Evolutionary conservation across 2,113 vertebrate genomes (phyloP).

Genomic region (Accipiter cooperii): DNA sequence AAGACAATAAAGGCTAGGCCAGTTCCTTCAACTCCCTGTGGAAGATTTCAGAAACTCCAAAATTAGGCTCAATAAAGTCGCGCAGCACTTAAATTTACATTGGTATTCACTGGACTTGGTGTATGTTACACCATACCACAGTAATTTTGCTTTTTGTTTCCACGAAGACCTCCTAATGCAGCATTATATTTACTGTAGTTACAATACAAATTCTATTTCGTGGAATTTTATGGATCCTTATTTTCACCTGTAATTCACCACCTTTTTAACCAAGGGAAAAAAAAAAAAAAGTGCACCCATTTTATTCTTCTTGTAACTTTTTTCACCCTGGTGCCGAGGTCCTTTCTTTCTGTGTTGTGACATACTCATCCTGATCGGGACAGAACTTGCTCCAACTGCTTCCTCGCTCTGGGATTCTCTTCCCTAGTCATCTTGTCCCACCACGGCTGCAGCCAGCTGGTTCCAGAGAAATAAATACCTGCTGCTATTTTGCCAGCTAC

Average conservation of each 20-base stretch:
- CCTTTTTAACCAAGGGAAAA: background rate
- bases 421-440: background rate
- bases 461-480: background rate
- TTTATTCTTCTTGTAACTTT: background rate
- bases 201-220: background rate
- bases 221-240: background rate
- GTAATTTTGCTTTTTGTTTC: background rate
- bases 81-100: background rate
- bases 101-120: background rate
- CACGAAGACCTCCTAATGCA: background rate
- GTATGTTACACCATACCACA: background rate
- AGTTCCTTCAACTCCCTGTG: slow-evolving; percentile 88
- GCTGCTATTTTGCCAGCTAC: background rate
- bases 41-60: background rate
- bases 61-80: background rate
- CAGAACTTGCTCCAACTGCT: background rate
- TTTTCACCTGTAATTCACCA: background rate
- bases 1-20: slow-evolving; percentile 94
- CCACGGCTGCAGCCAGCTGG: background rate
- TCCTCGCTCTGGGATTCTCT: background rate
- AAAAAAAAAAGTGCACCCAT: background rate
- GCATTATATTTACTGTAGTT: background rate
- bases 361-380: rapidly evolving
- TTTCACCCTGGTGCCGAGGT: background rate
- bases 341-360: background rate